These are phyloP conservation scores for Drosophila neocordata DNA, from an alignment of 1,140 invertebrate genomes.

Conservation along the genomic window DNA sequence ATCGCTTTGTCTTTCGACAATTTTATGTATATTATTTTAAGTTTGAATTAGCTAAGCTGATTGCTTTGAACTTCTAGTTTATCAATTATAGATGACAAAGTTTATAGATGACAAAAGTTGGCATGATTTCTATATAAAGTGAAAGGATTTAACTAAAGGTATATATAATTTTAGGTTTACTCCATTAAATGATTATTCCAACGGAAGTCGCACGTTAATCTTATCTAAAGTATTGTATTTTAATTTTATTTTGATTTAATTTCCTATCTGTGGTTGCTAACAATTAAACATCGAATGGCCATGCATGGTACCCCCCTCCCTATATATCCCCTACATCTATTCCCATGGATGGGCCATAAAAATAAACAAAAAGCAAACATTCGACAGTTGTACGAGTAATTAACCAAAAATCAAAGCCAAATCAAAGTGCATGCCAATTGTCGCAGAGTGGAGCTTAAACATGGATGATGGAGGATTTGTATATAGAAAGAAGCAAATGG, in stretches of 20 bases:
- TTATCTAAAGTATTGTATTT: constrained; percentile 36
- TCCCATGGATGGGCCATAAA: constrained; percentile 30
- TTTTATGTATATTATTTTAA: too few relatives aligned
- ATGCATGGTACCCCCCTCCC: constrained; percentile 1
- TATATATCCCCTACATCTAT: too few relatives aligned
- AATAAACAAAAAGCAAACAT: constrained; percentile 36
- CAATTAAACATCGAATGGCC: constrained; percentile 9
- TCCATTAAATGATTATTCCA: constrained; percentile 31
- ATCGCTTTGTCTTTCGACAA: too few relatives aligned
- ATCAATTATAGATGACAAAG: too few relatives aligned
- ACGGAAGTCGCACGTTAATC: constrained; percentile 50
- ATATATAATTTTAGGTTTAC: constrained; percentile 10
- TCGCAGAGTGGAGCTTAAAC: constrained; percentile 70
- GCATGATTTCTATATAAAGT: background rate
- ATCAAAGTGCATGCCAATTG: constrained; percentile 80
- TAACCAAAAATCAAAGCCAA: constrained; percentile 80
- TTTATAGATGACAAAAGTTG: background rate
- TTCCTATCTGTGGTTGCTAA: constrained; percentile 28
- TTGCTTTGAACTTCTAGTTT: too few relatives aligned
- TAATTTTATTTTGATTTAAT: constrained; percentile 41
- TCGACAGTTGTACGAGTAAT: constrained; percentile 70
- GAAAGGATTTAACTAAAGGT: background rate
- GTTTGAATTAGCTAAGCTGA: too few relatives aligned
- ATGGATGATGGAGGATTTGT: constrained; percentile 32
- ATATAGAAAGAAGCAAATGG: background rate